Conservation (phyloP, 2,797 vertebrate genomes). For the Delichon dasypus region DNA sequence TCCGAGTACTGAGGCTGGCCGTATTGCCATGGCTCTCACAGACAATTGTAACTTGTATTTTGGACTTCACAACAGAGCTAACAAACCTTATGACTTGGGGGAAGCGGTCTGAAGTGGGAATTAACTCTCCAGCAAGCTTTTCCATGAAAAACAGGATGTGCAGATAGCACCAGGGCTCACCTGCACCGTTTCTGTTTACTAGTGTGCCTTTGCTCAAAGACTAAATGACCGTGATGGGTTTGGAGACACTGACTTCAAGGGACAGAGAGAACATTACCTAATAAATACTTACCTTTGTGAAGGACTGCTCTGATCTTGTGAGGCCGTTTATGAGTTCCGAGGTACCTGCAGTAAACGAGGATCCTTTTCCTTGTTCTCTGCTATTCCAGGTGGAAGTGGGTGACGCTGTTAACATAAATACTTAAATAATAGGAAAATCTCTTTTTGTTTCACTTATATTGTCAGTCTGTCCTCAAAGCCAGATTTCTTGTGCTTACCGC, state of each 20-base stretch:
- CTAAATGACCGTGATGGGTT: background rate
- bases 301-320: background rate
- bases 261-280: background rate
- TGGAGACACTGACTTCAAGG: background rate
- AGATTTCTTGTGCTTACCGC: background rate
- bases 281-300: background rate
- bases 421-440: background rate
- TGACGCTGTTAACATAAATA: background rate
- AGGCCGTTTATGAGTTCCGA: background rate
- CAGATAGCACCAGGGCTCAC: background rate
- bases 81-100: rapidly evolving
- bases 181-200: background rate
- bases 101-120: rapidly evolving
- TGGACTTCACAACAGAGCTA: background rate
- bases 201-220: background rate
- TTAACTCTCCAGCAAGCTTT: background rate
- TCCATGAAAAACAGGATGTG: rapidly evolving
- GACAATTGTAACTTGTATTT: background rate
- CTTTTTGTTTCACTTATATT: background rate
- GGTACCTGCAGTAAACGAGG: background rate
- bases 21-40: rapidly evolving
- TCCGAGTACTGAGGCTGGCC: rapidly evolving
- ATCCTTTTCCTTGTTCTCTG: background rate
- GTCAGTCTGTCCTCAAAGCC: background rate
- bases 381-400: background rate